Evolutionary conservation across 2,113 vertebrate genomes (phyloP), one percentile per base, ranked within the genome.

Genomic region (Orthonyx spaldingii): DNA sequence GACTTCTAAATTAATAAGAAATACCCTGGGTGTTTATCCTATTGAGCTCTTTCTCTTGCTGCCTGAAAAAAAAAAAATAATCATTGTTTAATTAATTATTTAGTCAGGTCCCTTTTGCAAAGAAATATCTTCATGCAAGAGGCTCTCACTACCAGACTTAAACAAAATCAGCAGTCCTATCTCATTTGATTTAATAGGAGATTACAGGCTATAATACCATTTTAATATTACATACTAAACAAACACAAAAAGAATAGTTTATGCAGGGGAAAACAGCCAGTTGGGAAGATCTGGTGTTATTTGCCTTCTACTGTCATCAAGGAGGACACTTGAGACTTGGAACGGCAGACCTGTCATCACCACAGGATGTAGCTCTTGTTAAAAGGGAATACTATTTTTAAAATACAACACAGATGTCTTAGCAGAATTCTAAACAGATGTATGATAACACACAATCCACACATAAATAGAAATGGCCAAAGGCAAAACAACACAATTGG

Each of bases 1-100:
- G 69, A 93, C 92, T 96, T 93, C 53, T 88, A 92, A 94, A 96
- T 94, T 94, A 96, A 90, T 63, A 79, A 96, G 68, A 91, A 93
- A 86, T 78, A 84, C 33, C 64, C 75, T 41, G 74, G 66, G 46
- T 96, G 83, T 95, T 95, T 95, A 89, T 90, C 56, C 76, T 81
- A 68, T 52, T 68, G 64, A 94, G 79, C 47, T 89, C 26, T 41
- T 75, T 71, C 44, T 84, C 46, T 71, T 59, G 21, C 30, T 85
- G 55, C 50, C 42, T 56, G 32, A 52, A 92, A 91, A 94, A 83
- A 10, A 87, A 16, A 85, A 78, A 61, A n/a, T 76, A 85, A 93
- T 90, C 88, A 68, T 63, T 61, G 30, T 94, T 94, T 86, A 96
- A 95, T 91, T 84, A 92, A 94, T 96, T 96, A 93, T 95, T 96